Conservation (phyloP, 2,113 vertebrate genomes). For the Okapia johnstoni region DNA sequence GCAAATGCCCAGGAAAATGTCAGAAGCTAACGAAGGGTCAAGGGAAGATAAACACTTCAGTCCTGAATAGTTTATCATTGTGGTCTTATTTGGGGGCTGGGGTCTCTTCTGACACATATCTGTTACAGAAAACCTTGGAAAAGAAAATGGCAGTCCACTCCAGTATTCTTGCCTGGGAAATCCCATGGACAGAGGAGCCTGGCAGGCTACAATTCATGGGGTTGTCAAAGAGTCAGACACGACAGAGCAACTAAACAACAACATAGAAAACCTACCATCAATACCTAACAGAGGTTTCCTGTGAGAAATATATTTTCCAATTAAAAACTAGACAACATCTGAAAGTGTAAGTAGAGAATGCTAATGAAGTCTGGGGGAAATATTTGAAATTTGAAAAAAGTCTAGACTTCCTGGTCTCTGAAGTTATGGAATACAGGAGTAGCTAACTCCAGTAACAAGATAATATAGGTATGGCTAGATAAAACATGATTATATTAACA, state of each 20-base stretch:
- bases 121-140: neutral
- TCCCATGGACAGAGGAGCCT: neutral
- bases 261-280: neutral
- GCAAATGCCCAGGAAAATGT: neutral
- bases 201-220: neutral
- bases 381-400: neutral
- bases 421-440: neutral
- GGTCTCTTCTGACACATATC: neutral
- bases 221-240: neutral
- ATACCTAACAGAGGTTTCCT: neutral
- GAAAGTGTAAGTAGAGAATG: neutral
- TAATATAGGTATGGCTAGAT: neutral
- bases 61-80: neutral
- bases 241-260: neutral
- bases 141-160: neutral
- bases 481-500: neutral
- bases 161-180: neutral
- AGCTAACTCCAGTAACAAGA: neutral
- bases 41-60: neutral
- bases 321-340: neutral
- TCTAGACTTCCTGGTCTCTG: neutral
- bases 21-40: neutral
- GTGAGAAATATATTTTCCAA: neutral
- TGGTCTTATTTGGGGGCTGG: neutral
- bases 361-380: neutral